A percentile compares a stretch with the other conserved stretches of the same genome.
Conservation (phyloP, 2,113 vertebrate genomes). For the Chinchilla lanigera region DNA sequence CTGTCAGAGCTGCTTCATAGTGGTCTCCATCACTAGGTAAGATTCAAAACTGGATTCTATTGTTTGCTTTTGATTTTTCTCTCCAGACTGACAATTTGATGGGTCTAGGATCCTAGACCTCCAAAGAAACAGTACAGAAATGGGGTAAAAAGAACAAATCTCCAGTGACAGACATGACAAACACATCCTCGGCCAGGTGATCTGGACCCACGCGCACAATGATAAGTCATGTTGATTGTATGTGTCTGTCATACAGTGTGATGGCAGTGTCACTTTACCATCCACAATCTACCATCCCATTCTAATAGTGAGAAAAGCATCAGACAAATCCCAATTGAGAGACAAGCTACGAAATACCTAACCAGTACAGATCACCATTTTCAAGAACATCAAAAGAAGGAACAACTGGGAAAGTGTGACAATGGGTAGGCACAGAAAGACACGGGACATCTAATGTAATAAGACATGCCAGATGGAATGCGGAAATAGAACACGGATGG, state of each 20-base stretch:
- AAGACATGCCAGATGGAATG: too few relatives aligned
- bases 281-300: not conserved
- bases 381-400: not conserved
- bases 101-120: too few relatives aligned
- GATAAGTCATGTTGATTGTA: not conserved
- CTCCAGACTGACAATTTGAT: too few relatives aligned
- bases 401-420: not conserved
- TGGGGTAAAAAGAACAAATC: not conserved
- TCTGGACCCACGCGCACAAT: not conserved
- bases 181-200: too few relatives aligned
- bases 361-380: not conserved
- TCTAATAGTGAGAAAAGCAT: not conserved
- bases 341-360: not conserved
- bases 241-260: not conserved
- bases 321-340: not conserved
- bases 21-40: too few relatives aligned
- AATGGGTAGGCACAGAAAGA: not conserved
- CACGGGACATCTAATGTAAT: not conserved
- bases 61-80: too few relatives aligned
- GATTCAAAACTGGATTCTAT: too few relatives aligned
- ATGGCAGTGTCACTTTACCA: not conserved
- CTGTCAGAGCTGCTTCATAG: too few relatives aligned
- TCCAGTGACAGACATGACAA: not conserved
- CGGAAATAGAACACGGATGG: too few relatives aligned
- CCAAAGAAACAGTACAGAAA: not conserved